Base-by-base conservation (phyloP, 2,113 vertebrate species). In the Ifrita kowaldi region DNA sequence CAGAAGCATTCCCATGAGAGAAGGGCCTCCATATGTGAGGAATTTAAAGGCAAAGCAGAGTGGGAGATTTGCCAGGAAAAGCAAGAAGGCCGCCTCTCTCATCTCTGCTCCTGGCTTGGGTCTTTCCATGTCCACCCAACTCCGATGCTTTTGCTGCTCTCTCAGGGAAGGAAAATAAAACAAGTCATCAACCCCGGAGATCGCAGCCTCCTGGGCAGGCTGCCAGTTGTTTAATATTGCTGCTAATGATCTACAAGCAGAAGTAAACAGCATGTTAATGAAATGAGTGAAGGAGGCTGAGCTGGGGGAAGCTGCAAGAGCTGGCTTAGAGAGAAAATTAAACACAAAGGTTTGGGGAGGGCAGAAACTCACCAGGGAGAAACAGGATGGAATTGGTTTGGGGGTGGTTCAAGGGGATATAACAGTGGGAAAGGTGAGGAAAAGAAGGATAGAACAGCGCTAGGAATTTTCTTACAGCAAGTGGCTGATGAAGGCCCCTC, bases 151-250 rank as follows among this genome's bases (percentile, higher is more conserved):
- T 64, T 80, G 24, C 56, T 89, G 55, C 71, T 92, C 24, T 94
- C 32, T 92, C 46, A 63, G 76, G n/a, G 39, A 91, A 39, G 50
- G 33, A 88, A 87, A 87, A 94, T 93, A 94, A 96, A 95, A 75
- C 90, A 97, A 96, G 92, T n/a, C 81, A 90, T 95, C 92, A 96
- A 65, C 79, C 84, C 82, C 3, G 18, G 89, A 96, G 89, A 84
- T 37, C 44, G 7, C 86, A 95, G 87, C 80, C 91, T 96, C 92
- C 95, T 84, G 93, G 93, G 96, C 94, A 95, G 90, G 93, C 79
- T 95, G 96, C 96, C 95, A 96, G 87, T 84, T 95, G 93, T 96
- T 97, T 96, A 95, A 95, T 96, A 96, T 89, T 92, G 91, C 93
- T 95, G 94, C 89, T 95, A 97, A 97, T 95, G 93, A 96, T 96